Base-by-base conservation (phyloP, 92 coral and sea anemone species). In the Zoanthus gigantus region DNA sequence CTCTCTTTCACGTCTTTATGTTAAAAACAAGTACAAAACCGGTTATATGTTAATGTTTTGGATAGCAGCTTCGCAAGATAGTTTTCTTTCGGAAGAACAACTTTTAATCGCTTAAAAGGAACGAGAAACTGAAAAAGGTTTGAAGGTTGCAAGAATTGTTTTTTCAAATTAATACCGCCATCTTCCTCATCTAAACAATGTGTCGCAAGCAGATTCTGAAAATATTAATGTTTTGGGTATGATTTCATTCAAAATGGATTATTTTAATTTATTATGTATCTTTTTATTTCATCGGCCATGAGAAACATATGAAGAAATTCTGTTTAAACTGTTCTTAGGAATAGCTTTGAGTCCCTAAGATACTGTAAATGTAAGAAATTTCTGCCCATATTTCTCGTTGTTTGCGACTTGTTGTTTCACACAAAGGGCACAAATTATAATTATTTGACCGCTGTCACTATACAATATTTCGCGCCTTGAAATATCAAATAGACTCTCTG, bases 401-500 rank as follows among this genome's bases (percentile, higher is more conserved):
- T 77, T 54, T 72, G 10, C 12, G 42, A 63, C 44, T 29, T 65
- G 42, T 46, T 66, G 58, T 81, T 29, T 66, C 14, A 68, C 14
- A n/a, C 37, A 66, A 81, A 23, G 13, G 14, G 10, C 29, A 15
- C 54, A 56, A 50, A 76, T 63, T 28, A 81, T 66, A 23, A 32
- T 71, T 58, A 11, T 48, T 68, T 37, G 85, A 81, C 52, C 71
- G 71, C 53, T 81, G 74, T 66, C 85, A 45, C 15, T 67, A 30
- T 50, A 65, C 11, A 71, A 65, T 15, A 52, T 81, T 81, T 46
- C 85, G 52, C 82, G 29, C 75, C 63, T 66, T 81, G 47, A 81
- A 81, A 81, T 45, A 66, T 81, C 46, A 66, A 80, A 61, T 11
- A 28, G 29, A 63, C 34, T 65, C 61, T 18, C 74, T 65, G 29